Percentiles rank a stretch among this genome's conserved stretches.
Evolutionary conservation across 2,888 invertebrate genomes (phyloP).

Genomic region (Pyrocoelia pectoralis): DNA sequence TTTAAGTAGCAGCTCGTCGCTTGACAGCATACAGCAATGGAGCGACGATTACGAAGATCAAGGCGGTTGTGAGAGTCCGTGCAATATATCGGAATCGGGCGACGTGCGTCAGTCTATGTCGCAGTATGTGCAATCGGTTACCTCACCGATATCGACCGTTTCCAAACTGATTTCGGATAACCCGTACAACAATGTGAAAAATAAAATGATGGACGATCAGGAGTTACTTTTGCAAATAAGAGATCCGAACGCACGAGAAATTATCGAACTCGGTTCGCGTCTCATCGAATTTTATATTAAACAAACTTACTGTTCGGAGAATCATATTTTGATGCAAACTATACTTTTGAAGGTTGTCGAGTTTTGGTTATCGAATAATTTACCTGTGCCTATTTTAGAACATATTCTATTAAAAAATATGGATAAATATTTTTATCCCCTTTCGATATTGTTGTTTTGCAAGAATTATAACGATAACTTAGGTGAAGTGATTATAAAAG

Average conservation of each 20-base stretch:
- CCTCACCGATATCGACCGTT: slow-evolving; percentile 51
- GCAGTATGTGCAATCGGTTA: slow-evolving; percentile 55
- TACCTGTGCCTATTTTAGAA: slow-evolving; percentile 57
- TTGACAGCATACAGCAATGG: slow-evolving; percentile 59
- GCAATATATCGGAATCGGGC: slow-evolving; percentile 51
- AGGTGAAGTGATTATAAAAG: slow-evolving; percentile 53
- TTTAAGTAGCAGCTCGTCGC: slow-evolving; percentile 57
- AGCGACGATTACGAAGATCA: slow-evolving; percentile 58
- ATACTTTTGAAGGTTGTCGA: slow-evolving; percentile 58
- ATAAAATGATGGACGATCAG: slow-evolving; percentile 29
- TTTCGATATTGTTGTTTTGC: slow-evolving; percentile 59
- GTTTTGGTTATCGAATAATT: slow-evolving; percentile 57
- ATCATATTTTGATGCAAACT: slow-evolving; percentile 61
- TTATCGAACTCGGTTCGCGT: slow-evolving; percentile 53
- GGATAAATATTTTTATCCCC: slow-evolving; percentile 60
- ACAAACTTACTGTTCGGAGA: slow-evolving; percentile 57
- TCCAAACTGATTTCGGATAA: slow-evolving; percentile 47
- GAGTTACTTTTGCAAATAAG: slow-evolving; percentile 47
- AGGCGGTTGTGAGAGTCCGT: slow-evolving; percentile 59
- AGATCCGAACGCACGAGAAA: slow-evolving; percentile 51
- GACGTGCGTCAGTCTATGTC: slow-evolving; percentile 55
- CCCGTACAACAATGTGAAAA: slow-evolving; percentile 32
- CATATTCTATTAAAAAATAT: slow-evolving; percentile 58
- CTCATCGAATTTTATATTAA: slow-evolving; percentile 58
- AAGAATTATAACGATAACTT: slow-evolving; percentile 57